phyloP scores from a whole-genome alignment of 2,113 vertebrate genomes.

The Hippocampus comes region DNA sequence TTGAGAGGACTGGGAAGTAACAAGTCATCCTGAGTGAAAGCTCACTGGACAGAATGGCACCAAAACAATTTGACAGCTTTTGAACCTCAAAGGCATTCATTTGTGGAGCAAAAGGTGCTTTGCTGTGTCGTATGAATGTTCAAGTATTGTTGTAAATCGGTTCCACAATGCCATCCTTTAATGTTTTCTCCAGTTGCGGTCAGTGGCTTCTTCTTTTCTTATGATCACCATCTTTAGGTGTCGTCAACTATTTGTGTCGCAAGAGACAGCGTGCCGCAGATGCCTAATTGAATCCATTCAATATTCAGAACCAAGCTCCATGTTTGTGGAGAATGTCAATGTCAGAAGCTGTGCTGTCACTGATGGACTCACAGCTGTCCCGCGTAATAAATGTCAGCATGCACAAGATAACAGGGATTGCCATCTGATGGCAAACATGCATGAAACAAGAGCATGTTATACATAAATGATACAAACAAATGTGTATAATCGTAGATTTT shows the following conservation, averaged over 20 bases:
- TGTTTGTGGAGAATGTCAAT: constrained; percentile 28
- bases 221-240: not conserved
- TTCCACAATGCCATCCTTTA: not conserved
- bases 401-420: not conserved
- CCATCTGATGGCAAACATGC: not conserved
- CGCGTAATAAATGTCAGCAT: not conserved
- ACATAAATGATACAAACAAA: not conserved
- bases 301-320: constrained; percentile 49
- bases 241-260: not conserved
- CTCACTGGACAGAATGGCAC: constrained; percentile 11
- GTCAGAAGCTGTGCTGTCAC: constrained; percentile 17
- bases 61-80: constrained; percentile 7
- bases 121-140: not conserved
- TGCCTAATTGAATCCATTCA: constrained; percentile 45
- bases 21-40: constrained; percentile 15
- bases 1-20: constrained; percentile 23
- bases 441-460: not conserved
- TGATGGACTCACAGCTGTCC: not conserved
- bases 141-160: not conserved
- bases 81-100: not conserved
- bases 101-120: not conserved
- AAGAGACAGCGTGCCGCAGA: constrained; percentile 12
- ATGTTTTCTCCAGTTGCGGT: not conserved
- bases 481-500: not conserved
- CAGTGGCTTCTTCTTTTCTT: not conserved